Evolutionary conservation across 2,888 invertebrate genomes (phyloP), one percentile per base, ranked within the genome.

Genomic region (Priocnemis perturbator): DNA sequence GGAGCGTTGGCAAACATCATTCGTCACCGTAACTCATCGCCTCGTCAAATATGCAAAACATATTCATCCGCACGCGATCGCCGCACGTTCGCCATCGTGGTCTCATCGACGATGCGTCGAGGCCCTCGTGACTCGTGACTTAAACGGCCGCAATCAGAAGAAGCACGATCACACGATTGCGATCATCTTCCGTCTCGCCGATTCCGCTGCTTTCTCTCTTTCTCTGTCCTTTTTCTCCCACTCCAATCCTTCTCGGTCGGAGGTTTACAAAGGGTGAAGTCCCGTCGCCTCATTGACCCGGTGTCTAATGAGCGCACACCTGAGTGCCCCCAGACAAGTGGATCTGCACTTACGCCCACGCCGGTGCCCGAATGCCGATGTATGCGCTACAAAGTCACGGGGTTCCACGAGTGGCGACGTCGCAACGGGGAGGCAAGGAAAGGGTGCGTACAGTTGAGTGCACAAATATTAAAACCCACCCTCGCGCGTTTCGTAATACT

Each of bases 291-390:
- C 84, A 83, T 84, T 85, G 85, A 85, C 85, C 85, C 77, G 78
- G 66, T 71, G 78, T 83, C 84, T 85, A 86, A 86, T 86, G 85
- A 86, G 83, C 82, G 79, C 78, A 76, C 80, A 81, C 81, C 79
- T 66, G 77, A 85, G 81, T 80, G 76, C 76, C 71, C 73, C 69
- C 71, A 78, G 80, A 83, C 82, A 79, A 84, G 80, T 77, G 82
- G 81, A 81, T 78, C 78, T 67, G 79, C 75, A 73, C 81, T 81
- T 74, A 73, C 77, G 73, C 80, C 73, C 69, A 60, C 81, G 66
- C 68, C 17, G 11, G 72, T 52, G 64, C 69, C 72, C 55, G 70
- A 61, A 60, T 68, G 52, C 55, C 58, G 62, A 55, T 67, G 67
- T 66, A 69, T 72, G 64, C 72, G 74, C 68, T 67, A 50, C 60